Percentiles rank a stretch among this genome's conserved stretches.
phyloP scores from a whole-genome alignment of 2,888 invertebrate species.

The Sesia apiformis region DNA sequence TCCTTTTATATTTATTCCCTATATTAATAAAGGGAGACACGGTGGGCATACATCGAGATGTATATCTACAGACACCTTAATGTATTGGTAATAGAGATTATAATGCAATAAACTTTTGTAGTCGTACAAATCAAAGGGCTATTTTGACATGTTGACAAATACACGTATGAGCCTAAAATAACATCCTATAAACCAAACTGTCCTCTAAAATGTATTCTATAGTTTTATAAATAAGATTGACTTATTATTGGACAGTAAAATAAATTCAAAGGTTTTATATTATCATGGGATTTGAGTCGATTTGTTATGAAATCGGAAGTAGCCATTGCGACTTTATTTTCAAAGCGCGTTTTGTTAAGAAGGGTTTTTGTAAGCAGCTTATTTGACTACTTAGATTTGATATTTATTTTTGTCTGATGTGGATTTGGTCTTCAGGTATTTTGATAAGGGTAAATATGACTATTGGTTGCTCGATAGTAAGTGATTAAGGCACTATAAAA shows the following conservation, averaged over 20 bases:
- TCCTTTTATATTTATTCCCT: constrained; percentile 30
- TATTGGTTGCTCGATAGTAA: no score
- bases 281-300: constrained; percentile 58
- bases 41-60: neutral
- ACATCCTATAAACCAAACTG: constrained; percentile 23
- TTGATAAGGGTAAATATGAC: no score
- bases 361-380: no score
- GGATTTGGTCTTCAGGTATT: no score
- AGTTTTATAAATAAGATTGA: neutral
- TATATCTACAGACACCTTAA: no score
- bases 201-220: neutral
- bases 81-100: no score
- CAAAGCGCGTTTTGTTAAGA: constrained; percentile 6
- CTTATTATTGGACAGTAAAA: neutral
- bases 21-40: constrained; percentile 42
- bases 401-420: no score
- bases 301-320: constrained; percentile 51
- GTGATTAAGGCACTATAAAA: no score
- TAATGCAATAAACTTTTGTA: neutral
- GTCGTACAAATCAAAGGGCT: constrained; percentile 62
- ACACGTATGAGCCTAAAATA: constrained; percentile 40
- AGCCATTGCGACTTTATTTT: constrained; percentile 24
- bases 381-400: no score
- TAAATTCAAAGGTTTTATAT: constrained; percentile 42
- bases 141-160: constrained; percentile 69